These are phyloP conservation scores for Oryzias celebensis DNA, from an alignment of 2,113 vertebrate species.

Conservation along the genomic window DNA sequence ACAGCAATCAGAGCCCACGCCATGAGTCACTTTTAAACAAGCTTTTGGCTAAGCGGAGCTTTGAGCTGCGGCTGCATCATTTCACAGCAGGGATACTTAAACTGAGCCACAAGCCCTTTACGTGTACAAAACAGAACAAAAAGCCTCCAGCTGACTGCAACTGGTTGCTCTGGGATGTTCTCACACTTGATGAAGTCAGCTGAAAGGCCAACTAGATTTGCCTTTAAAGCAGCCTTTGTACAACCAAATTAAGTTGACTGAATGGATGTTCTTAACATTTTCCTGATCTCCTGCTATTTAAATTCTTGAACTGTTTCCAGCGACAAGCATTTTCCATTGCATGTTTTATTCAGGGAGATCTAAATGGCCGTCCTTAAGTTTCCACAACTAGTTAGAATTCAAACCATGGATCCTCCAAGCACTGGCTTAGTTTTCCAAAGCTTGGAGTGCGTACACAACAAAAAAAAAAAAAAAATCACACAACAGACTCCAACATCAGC, in stretches of 20 bases:
- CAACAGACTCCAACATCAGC: constrained; percentile 23
- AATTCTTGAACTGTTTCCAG: constrained; percentile 18
- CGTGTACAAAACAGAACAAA: constrained; percentile 22
- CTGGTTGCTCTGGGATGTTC: constrained; percentile 37
- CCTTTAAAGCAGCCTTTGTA: constrained; percentile 17
- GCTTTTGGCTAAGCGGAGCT: constrained; percentile 12
- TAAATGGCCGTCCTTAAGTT: constrained; percentile 6
- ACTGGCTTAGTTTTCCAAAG: constrained; percentile 11
- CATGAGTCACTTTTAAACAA: constrained; percentile 39
- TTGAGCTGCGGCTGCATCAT: constrained; percentile 20
- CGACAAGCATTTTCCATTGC: constrained; percentile 9
- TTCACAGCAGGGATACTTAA: constrained; percentile 37
- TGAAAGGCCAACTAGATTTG: constrained; percentile 34
- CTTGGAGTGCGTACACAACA: not conserved
- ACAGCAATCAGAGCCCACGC: constrained; percentile 29
- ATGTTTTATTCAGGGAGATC: constrained; percentile 1
- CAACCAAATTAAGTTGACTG: constrained; percentile 23
- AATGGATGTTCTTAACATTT: constrained; percentile 17
- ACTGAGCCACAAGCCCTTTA: constrained; percentile 32
- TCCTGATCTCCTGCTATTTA: constrained; percentile 13
- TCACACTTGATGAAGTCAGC: constrained; percentile 28
- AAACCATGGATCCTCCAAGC: not conserved
- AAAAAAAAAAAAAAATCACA: constrained; percentile 9
- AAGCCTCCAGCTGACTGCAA: not conserved
- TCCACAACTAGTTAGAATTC: constrained; percentile 10